Percentiles rank a stretch among this genome's conserved stretches.
Conservation (phyloP, 1,140 invertebrate species). For the Megathymus violae region DNA sequence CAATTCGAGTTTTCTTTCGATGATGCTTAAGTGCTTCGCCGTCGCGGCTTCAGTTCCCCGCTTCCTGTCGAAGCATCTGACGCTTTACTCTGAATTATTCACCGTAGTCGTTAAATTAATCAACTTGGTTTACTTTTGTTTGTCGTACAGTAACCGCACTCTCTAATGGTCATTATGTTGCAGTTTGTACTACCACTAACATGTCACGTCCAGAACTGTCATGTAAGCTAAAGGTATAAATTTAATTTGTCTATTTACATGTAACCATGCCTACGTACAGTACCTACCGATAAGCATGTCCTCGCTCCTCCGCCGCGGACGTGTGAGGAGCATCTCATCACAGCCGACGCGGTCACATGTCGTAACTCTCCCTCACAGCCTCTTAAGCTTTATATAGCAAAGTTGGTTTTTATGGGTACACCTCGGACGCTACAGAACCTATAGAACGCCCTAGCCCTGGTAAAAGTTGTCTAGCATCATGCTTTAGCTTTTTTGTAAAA, state of each 20-base stretch:
- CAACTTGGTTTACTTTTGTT: constrained; percentile 81
- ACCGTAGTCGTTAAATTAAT: constrained; percentile 79
- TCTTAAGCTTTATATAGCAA: constrained; percentile 81
- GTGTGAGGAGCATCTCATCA: constrained; percentile 57
- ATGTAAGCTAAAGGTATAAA: constrained; percentile 84
- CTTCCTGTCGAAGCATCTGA: constrained; percentile 77
- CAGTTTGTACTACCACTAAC: constrained; percentile 84
- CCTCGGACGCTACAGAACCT: constrained; percentile 80
- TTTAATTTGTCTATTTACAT: constrained; percentile 82
- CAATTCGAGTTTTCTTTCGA: constrained; percentile 70
- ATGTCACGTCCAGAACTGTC: constrained; percentile 84
- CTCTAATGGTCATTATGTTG: constrained; percentile 84
- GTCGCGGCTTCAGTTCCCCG: constrained; percentile 76
- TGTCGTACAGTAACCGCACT: constrained; percentile 83
- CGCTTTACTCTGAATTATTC: constrained; percentile 76
- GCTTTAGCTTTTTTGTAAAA: constrained; percentile 83
- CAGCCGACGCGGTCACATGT: too few species aligned
- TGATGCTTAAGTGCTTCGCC: constrained; percentile 78
- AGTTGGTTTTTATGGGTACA: constrained; percentile 82
- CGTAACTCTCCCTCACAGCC: constrained; percentile 74
- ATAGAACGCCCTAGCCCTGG: constrained; percentile 81
- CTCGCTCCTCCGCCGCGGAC: constrained; percentile 58
- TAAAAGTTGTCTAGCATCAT: constrained; percentile 83
- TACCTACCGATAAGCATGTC: constrained; percentile 68
- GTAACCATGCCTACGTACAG: constrained; percentile 70